Conservation (phyloP, 2,113 vertebrate species). For the Muntiacus muntjak region DNA sequence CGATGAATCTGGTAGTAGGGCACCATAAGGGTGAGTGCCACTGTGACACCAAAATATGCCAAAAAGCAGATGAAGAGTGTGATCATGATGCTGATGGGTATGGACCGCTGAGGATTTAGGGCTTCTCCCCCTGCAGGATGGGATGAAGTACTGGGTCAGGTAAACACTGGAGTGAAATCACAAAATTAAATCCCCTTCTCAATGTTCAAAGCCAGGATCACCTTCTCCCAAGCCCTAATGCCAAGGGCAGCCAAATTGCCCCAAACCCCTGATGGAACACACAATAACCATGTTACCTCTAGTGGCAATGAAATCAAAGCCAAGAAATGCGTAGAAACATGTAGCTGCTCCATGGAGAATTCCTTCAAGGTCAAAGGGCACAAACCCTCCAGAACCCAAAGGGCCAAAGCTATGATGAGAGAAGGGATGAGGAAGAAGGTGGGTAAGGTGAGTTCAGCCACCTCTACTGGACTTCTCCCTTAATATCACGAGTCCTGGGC, state of each 20-base stretch:
- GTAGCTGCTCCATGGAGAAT: constrained; percentile 89
- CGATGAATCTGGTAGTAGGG: constrained; percentile 88
- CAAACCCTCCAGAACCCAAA: constrained; percentile 87
- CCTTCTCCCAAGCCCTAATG: not conserved
- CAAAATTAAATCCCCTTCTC: not conserved
- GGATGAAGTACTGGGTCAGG: not conserved
- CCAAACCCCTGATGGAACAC: not conserved
- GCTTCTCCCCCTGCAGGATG: constrained; percentile 88
- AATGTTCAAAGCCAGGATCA: too few species aligned
- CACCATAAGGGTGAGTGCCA: constrained; percentile 91
- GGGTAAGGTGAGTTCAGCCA: not conserved
- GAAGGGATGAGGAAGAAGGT: too few species aligned
- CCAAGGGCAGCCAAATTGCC: not conserved
- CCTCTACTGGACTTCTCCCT: too few species aligned
- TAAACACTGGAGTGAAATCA: not conserved
- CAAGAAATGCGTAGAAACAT: constrained; percentile 94
- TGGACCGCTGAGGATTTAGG: constrained; percentile 87
- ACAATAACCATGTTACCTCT: constrained; percentile 82
- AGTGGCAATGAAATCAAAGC: constrained; percentile 94
- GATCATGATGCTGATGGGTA: constrained; percentile 89
- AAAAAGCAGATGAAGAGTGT: constrained; percentile 92
- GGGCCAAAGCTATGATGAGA: constrained; percentile 49
- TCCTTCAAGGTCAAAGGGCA: constrained; percentile 88
- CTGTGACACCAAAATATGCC: constrained; percentile 90
- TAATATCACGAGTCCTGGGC: not conserved